Conservation (phyloP, 2,888 invertebrate genomes). For the Aphodius granarius region DNA sequence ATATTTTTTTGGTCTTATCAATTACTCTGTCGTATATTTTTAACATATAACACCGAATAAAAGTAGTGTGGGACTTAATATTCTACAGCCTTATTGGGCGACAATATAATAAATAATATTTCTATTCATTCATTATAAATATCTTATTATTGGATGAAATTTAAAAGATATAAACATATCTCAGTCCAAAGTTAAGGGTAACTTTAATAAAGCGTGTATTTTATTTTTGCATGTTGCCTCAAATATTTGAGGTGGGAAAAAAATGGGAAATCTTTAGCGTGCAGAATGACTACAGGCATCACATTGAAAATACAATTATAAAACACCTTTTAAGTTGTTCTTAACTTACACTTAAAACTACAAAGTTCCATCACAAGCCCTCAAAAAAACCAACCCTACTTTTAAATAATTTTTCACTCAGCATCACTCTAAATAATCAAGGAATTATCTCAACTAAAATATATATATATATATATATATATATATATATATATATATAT, state of each 20-base stretch:
- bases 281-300: not conserved
- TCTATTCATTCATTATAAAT: constrained; percentile 18
- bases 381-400: not conserved
- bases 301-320: not conserved
- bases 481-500: not conserved
- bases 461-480: no score
- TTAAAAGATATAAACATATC: constrained; percentile 22
- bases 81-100: constrained; percentile 20
- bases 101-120: not conserved
- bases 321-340: not conserved
- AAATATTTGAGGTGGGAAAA: not conserved
- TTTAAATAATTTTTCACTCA: constrained; percentile 13
- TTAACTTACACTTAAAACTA: not conserved
- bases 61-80: constrained; percentile 29
- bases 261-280: not conserved
- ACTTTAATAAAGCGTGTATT: not conserved
- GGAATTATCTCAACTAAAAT: not conserved
- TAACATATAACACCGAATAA: constrained; percentile 28
- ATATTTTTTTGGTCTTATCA: constrained; percentile 26
- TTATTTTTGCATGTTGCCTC: not conserved
- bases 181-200: constrained; percentile 20
- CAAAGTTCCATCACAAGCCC: not conserved
- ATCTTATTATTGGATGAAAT: constrained; percentile 20
- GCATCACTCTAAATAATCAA: constrained; percentile 17
- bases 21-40: constrained; percentile 25